Evolutionary conservation across 2,113 vertebrate species (phyloP).

Genomic region (Morone chrysops): DNA sequence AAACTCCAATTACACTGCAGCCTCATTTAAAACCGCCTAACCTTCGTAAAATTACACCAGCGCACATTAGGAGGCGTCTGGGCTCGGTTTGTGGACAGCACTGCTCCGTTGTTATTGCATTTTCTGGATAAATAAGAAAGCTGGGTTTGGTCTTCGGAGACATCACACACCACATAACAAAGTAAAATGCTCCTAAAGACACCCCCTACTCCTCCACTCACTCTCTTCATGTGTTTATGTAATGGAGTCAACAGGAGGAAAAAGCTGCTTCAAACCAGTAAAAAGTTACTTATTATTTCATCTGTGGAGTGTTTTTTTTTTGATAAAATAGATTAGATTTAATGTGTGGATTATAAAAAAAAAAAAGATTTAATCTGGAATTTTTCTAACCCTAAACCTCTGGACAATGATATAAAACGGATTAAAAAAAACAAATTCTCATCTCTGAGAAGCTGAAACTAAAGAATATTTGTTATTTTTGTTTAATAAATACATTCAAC

Average conservation of each 20-base stretch:
- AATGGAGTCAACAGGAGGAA: background rate
- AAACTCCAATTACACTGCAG: conserved; percentile 76
- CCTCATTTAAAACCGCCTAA: conserved; percentile 70
- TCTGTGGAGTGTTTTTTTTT: too few species aligned
- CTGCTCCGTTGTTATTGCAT: conserved; percentile 26
- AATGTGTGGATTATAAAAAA: too few species aligned
- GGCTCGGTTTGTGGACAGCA: conserved; percentile 21
- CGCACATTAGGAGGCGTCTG: conserved; percentile 61
- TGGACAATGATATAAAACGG: too few species aligned
- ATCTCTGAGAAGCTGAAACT: too few species aligned
- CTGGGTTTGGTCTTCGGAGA: conserved; percentile 28
- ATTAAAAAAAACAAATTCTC: too few species aligned
- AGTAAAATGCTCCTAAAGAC: background rate
- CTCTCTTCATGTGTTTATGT: background rate
- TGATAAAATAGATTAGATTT: too few species aligned
- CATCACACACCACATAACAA: conserved; percentile 20
- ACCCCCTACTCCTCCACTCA: background rate
- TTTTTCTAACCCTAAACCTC: too few species aligned
- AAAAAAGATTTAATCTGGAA: too few species aligned
- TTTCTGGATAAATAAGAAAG: conserved; percentile 47
- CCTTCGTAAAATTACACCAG: conserved; percentile 71
- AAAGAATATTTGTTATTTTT: too few species aligned
- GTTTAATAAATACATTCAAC: too few species aligned
- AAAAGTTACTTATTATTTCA: too few species aligned
- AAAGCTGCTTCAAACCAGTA: too few species aligned